Conservation (phyloP, 2,113 vertebrate genomes). For the Coptodon rendalli region DNA sequence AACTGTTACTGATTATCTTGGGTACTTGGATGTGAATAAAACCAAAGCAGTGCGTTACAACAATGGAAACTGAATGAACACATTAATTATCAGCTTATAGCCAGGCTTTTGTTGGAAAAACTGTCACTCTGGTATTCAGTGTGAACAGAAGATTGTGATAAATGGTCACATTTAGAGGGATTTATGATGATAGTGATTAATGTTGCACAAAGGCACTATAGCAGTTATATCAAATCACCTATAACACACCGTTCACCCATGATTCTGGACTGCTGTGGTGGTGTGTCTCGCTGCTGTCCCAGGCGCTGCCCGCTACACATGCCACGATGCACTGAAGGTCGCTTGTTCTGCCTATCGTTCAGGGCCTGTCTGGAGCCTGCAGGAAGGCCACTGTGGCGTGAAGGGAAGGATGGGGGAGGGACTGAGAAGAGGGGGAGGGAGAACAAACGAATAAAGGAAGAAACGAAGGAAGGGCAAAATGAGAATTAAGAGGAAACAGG, state of each 20-base stretch:
- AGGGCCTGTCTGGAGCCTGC: constrained; percentile 19
- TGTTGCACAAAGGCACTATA: not conserved
- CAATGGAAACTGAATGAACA: not conserved
- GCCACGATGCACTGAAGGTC: constrained; percentile 32
- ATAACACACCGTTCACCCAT: not conserved
- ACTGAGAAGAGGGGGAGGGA: not conserved
- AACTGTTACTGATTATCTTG: not conserved
- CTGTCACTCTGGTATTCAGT: not conserved
- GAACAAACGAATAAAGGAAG: not conserved
- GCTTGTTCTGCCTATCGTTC: not conserved
- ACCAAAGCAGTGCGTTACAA: not conserved
- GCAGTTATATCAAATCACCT: not conserved
- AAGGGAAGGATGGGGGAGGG: constrained; percentile 15
- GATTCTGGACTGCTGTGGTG: not conserved
- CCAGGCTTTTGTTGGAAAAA: not conserved
- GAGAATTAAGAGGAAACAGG: not conserved
- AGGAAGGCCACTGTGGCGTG: constrained; percentile 39
- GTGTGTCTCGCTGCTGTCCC: not conserved
- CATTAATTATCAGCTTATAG: not conserved
- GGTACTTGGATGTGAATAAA: not conserved
- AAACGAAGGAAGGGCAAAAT: not conserved
- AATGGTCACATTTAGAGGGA: not conserved
- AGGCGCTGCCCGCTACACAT: not conserved
- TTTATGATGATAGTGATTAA: not conserved
- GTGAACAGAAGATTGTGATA: not conserved